These are phyloP conservation scores for Mesorhabditis belari DNA, from an alignment of 2,888 invertebrate species.

Conservation along the genomic window DNA sequence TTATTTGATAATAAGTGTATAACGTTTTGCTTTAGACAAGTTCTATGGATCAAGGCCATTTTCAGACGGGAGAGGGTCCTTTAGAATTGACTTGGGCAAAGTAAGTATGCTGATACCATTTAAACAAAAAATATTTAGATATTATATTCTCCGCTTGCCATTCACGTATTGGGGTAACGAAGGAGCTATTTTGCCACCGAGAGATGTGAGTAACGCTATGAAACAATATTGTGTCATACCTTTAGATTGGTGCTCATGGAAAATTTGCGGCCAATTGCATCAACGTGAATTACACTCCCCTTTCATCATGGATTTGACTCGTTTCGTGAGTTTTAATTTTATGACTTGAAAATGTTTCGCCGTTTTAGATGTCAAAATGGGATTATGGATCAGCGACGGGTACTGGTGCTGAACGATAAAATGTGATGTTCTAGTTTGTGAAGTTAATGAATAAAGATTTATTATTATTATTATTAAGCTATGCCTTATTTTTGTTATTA, in stretches of 20 bases:
- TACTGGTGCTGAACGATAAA: too few relatives aligned
- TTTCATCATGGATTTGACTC: background rate
- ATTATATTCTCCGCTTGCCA: conserved; percentile 44
- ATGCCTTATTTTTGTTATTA: too few relatives aligned
- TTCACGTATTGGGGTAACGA: conserved; percentile 30
- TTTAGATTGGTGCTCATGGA: background rate
- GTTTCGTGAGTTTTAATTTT: background rate
- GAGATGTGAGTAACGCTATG: too few relatives aligned
- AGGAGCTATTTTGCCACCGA: conserved; percentile 16
- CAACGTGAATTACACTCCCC: background rate
- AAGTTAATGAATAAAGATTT: too few relatives aligned
- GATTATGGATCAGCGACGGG: too few relatives aligned
- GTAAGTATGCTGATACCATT: conserved; percentile 3
- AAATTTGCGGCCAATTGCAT: background rate
- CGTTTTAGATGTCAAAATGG: too few relatives aligned
- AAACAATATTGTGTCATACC: too few relatives aligned
- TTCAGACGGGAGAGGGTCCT: conserved; percentile 32
- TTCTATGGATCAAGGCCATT: conserved; percentile 19
- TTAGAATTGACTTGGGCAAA: conserved; percentile 34
- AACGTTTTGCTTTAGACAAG: conserved; percentile 9
- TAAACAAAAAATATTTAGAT: conserved; percentile 6
- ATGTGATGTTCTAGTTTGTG: background rate
- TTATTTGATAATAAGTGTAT: background rate
- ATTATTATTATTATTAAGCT: too few relatives aligned
- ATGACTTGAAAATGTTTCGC: background rate